Percentiles rank a stretch among this genome's conserved stretches.
These are phyloP conservation scores for Nyctalus aviator DNA, from an alignment of 2,797 vertebrate species.

Conservation along the genomic window DNA sequence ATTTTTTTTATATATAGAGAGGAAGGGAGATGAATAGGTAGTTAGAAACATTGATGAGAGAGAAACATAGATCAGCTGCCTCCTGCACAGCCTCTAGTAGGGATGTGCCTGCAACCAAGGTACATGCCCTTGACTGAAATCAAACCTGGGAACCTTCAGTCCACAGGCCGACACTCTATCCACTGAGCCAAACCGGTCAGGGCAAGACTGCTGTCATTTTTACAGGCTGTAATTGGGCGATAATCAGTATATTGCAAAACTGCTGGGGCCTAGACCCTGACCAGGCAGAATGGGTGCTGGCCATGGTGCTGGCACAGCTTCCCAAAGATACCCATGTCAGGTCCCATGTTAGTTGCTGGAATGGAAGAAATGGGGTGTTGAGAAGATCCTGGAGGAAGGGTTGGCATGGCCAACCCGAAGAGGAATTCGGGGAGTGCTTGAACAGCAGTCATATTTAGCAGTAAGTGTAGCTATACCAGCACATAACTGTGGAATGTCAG, in stretches of 20 bases:
- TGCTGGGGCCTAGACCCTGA: not conserved
- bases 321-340: fast-evolving
- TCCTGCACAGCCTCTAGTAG: too few species aligned
- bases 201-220: not conserved
- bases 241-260: not conserved
- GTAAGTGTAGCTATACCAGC: too few species aligned
- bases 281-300: fast-evolving
- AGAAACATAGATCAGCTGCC: too few species aligned
- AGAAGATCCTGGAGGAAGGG: not conserved
- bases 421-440: not conserved
- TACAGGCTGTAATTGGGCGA: not conserved
- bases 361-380: fast-evolving
- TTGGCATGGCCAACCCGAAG: not conserved
- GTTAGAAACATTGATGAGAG: too few species aligned
- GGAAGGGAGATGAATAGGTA: too few species aligned
- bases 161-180: too few species aligned
- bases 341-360: not conserved
- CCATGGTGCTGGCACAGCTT: not conserved
- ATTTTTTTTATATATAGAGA: too few species aligned
- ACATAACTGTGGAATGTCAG: not conserved
- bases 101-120: too few species aligned
- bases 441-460: not conserved
- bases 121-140: too few species aligned
- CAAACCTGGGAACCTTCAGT: too few species aligned
- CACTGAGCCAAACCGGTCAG: too few species aligned